phyloP scores from a whole-genome alignment of 2,113 vertebrate genomes.

The Ifrita kowaldi region DNA sequence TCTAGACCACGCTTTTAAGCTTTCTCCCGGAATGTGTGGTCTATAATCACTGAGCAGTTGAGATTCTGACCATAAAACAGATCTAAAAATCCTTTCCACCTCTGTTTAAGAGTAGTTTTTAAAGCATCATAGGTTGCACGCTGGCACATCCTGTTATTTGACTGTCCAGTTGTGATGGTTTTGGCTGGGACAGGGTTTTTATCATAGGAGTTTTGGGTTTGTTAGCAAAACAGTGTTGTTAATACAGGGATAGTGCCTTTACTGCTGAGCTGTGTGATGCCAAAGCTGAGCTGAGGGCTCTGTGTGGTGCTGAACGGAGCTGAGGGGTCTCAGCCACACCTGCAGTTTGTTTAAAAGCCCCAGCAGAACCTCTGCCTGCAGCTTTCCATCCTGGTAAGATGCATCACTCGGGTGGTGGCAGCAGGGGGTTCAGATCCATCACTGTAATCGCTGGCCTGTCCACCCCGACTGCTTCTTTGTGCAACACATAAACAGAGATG shows the following conservation, averaged over 20 bases:
- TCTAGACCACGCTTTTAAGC: neutral
- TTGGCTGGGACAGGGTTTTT: neutral
- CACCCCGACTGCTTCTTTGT: neutral
- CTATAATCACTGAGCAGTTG: rapidly evolving
- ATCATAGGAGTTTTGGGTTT: neutral
- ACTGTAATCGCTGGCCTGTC: neutral
- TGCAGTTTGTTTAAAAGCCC: neutral
- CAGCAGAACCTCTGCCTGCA: neutral
- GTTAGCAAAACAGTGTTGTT: neutral
- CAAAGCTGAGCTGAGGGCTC: neutral
- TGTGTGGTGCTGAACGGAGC: too few relatives aligned
- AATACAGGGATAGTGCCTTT: neutral
- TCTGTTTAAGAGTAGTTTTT: neutral
- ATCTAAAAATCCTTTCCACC: neutral
- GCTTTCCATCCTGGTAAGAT: neutral
- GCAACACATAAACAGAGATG: neutral
- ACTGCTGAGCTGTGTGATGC: neutral
- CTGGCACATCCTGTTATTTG: rapidly evolving
- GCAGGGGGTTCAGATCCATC: neutral
- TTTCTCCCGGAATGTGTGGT: neutral
- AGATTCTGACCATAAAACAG: neutral
- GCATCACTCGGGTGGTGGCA: neutral
- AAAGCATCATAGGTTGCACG: neutral
- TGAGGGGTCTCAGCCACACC: neutral
- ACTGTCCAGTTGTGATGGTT: neutral